These are phyloP conservation scores for Drosophila rellima DNA, from an alignment of 2,888 invertebrate species.

Conservation along the genomic window DNA sequence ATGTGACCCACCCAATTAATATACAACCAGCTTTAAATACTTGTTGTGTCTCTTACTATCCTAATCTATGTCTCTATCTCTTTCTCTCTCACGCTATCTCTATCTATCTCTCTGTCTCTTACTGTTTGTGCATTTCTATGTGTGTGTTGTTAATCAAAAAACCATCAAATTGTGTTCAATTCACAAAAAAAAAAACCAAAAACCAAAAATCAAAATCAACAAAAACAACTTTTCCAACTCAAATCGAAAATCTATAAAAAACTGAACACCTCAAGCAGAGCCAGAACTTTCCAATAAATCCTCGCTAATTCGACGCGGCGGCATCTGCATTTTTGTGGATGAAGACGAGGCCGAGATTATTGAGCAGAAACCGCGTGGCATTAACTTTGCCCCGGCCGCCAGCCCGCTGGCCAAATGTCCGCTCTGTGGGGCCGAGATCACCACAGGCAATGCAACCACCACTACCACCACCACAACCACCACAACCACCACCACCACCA, in stretches of 20 bases:
- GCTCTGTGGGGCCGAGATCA: slow-evolving; percentile 77
- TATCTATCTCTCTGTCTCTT: slow-evolving; percentile 45
- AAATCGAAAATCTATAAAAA: slow-evolving; percentile 22
- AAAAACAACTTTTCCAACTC: slow-evolving; percentile 39
- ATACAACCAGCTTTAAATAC: not conserved
- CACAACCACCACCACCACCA: slow-evolving; percentile 41
- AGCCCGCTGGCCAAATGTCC: slow-evolving; percentile 78
- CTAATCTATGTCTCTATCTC: slow-evolving; percentile 48
- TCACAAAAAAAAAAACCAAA: too few species aligned
- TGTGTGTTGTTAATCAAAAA: slow-evolving; percentile 64
- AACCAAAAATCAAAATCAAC: slow-evolving; percentile 15
- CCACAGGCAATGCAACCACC: slow-evolving; percentile 38
- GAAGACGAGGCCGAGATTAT: slow-evolving; percentile 84
- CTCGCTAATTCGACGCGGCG: slow-evolving; percentile 85
- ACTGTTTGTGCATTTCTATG: slow-evolving; percentile 46
- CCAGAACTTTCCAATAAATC: slow-evolving; percentile 83
- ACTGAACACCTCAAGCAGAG: slow-evolving; percentile 60
- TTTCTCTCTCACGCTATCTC: slow-evolving; percentile 31
- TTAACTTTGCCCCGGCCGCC: slow-evolving; percentile 74
- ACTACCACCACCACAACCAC: slow-evolving; percentile 42
- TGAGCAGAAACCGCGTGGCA: slow-evolving; percentile 81
- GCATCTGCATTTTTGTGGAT: slow-evolving; percentile 86
- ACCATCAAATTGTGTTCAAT: slow-evolving; percentile 74
- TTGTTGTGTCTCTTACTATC: slow-evolving; percentile 38
- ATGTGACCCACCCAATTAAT: slow-evolving; percentile 8